A percentile compares a stretch with the other conserved stretches of the same genome.
Conservation (phyloP, 2,113 vertebrate species). For the Nettapus auritus region DNA sequence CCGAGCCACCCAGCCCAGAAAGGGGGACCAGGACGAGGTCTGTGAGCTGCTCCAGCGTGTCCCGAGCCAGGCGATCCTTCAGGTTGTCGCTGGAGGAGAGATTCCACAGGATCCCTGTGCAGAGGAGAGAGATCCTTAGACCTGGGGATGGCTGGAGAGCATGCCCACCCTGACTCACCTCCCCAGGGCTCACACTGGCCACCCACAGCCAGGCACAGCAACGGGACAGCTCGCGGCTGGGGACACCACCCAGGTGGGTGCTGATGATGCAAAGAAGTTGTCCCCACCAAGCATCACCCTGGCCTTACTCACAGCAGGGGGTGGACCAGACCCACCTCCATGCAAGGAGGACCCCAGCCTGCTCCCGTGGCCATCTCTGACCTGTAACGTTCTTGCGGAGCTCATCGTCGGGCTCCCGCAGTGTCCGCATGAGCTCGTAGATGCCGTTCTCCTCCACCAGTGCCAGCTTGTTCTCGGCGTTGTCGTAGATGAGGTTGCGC, state of each 20-base stretch:
- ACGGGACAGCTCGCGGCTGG: not conserved
- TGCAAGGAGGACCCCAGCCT: not conserved
- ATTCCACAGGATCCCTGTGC: conserved; percentile 94
- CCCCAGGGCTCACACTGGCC: accelerated
- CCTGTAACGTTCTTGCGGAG: conserved; percentile 95
- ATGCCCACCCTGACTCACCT: accelerated
- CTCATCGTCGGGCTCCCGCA: conserved; percentile 87
- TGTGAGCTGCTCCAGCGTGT: conserved; percentile 87
- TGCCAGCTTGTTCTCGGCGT: conserved; percentile 86
- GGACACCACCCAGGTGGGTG: not conserved
- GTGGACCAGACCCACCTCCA: accelerated
- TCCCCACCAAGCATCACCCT: accelerated
- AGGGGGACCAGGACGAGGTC: conserved; percentile 88
- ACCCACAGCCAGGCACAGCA: not conserved
- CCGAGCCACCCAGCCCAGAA: conserved; percentile 72
- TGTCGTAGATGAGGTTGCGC: conserved; percentile 96
- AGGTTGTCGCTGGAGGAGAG: conserved; percentile 94
- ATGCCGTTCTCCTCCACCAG: conserved; percentile 91
- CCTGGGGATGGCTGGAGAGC: accelerated
- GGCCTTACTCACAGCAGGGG: accelerated
- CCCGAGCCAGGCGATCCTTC: conserved; percentile 90
- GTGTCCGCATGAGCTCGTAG: conserved; percentile 81
- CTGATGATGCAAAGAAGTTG: accelerated
- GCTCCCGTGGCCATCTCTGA: not conserved
- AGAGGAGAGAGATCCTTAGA: not conserved